A percentile compares a stretch with the other conserved stretches of the same genome.
These are phyloP conservation scores for Helicorthomorpha holstii DNA, from an alignment of 1,140 invertebrate species.

Conservation along the genomic window DNA sequence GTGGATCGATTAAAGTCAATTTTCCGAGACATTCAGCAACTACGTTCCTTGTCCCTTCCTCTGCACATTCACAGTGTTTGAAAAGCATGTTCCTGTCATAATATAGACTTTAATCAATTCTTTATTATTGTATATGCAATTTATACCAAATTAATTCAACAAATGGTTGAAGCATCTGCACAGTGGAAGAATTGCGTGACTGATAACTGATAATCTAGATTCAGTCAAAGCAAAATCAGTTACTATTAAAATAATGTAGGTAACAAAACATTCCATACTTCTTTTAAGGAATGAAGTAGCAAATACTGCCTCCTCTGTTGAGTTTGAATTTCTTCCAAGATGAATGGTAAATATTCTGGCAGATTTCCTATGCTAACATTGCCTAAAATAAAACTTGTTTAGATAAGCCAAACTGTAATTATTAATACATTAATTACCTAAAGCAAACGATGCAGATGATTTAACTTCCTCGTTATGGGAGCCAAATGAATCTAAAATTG, in stretches of 20 bases:
- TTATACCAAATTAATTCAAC: constrained; percentile 47
- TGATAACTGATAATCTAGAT: constrained; percentile 70
- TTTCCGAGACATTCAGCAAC: constrained; percentile 97
- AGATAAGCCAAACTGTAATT: not conserved
- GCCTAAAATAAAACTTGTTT: constrained; percentile 19
- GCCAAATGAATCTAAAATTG: constrained; percentile 35
- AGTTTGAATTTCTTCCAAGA: constrained; percentile 79
- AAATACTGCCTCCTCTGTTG: constrained; percentile 91
- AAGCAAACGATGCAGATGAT: constrained; percentile 87
- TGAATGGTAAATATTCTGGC: constrained; percentile 80
- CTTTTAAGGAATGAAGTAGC: constrained; percentile 88
- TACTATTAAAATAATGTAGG: not conserved
- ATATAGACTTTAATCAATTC: not conserved
- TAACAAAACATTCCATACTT: constrained; percentile 38
- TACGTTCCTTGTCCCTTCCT: constrained; percentile 95
- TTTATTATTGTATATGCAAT: not conserved
- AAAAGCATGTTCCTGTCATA: constrained; percentile 39
- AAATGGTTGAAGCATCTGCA: constrained; percentile 63
- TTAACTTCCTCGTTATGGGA: constrained; percentile 51
- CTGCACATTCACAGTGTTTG: constrained; percentile 82
- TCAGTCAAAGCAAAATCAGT: not conserved
- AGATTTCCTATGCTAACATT: constrained; percentile 90
- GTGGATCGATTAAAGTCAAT: constrained; percentile 85
- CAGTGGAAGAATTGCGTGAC: constrained; percentile 52
- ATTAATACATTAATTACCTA: constrained; percentile 36